These are phyloP conservation scores for Tyrannus savana DNA, from an alignment of 2,113 vertebrate species.

Conservation along the genomic window DNA sequence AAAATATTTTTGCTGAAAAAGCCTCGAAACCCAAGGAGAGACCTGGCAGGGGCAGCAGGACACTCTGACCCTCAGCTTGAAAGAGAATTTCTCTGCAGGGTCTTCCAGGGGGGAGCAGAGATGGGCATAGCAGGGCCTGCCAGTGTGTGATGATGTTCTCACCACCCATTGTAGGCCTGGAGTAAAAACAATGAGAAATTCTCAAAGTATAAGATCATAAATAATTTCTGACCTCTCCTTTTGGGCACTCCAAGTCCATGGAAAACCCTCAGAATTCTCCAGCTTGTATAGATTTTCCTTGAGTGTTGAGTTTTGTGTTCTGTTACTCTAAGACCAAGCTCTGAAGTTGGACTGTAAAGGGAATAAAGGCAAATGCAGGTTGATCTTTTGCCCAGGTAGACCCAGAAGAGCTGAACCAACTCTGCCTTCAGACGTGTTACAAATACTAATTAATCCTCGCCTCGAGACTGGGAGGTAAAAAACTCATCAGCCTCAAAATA, in stretches of 20 bases:
- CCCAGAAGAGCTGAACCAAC: not conserved
- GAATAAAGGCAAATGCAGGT: not conserved
- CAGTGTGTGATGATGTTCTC: not conserved
- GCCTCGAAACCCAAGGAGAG: not conserved
- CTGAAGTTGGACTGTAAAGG: not conserved
- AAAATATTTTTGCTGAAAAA: not conserved
- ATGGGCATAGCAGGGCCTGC: not conserved
- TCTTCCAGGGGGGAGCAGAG: not conserved
- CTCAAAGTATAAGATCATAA: not conserved
- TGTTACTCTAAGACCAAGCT: not conserved
- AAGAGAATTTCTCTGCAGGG: not conserved
- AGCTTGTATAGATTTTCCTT: not conserved
- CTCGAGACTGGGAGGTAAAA: not conserved
- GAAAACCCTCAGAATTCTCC: not conserved
- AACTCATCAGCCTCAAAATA: not conserved
- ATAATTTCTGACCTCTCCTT: not conserved
- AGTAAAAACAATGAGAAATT: not conserved
- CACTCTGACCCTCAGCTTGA: not conserved
- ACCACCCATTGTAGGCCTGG: not conserved
- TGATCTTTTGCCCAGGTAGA: not conserved
- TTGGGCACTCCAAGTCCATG: not conserved
- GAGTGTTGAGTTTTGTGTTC: not conserved
- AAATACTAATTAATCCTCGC: not conserved
- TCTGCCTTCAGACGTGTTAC: not conserved
- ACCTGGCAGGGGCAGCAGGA: not conserved